Conservation (phyloP, 1,140 invertebrate species). For the Phortica variegata region DNA sequence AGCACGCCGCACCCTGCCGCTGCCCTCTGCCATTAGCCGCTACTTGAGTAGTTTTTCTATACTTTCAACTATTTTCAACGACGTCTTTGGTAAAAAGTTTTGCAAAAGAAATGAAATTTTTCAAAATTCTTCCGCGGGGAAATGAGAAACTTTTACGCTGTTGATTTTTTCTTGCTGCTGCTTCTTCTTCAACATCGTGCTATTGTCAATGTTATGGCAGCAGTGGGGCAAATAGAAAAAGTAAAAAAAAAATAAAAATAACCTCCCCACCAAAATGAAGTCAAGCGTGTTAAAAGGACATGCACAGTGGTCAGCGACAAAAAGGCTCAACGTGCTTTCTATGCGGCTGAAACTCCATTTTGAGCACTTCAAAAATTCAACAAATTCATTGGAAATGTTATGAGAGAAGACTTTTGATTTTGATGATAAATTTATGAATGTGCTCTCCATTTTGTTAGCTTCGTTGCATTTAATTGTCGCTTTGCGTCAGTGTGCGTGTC, state of each 20-base stretch:
- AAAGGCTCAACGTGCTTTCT: too few species aligned
- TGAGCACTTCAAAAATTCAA: too few species aligned
- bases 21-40: conserved; percentile 3
- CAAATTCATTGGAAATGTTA: too few species aligned
- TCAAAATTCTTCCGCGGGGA: conserved; percentile 54
- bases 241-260: too few species aligned
- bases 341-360: too few species aligned
- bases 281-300: too few species aligned
- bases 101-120: conserved; percentile 51
- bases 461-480: conserved; percentile 33
- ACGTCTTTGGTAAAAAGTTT: conserved; percentile 50
- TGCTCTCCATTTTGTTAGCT: neutral
- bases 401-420: conserved; percentile 4
- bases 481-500: conserved; percentile 34
- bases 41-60: conserved; percentile 4
- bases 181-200: conserved; percentile 2
- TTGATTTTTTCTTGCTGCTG: conserved; percentile 47
- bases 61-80: conserved; percentile 49
- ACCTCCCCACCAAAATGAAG: too few species aligned
- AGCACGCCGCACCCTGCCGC: conserved; percentile 46
- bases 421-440: neutral
- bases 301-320: too few species aligned
- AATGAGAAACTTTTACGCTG: conserved; percentile 49
- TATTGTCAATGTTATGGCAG: conserved; percentile 9
- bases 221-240: too few species aligned